Evolutionary conservation across 2,797 vertebrate genomes (phyloP).

Genomic region (Falco cherrug): DNA sequence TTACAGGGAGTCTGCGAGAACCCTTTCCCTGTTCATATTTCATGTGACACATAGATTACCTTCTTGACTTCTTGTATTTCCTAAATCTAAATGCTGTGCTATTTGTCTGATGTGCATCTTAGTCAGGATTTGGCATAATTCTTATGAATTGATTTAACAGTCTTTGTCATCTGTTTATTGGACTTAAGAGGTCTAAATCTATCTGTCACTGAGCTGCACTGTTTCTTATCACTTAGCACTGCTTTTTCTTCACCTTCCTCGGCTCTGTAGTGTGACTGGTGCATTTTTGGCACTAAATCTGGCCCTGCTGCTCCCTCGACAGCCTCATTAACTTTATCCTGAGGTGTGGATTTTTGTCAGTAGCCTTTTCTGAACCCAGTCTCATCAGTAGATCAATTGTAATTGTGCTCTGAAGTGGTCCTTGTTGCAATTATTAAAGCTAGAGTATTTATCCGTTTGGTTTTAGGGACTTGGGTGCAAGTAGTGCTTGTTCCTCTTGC

Average conservation of each 20-base stretch:
- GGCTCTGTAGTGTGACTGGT: not conserved
- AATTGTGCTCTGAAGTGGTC: slow-evolving; percentile 6
- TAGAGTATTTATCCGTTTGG: not conserved
- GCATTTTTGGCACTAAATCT: slow-evolving; percentile 66
- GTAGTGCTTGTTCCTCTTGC: slow-evolving; percentile 18
- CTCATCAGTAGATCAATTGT: slow-evolving; percentile 44
- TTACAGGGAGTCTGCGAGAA: not conserved
- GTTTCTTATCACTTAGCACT: not conserved
- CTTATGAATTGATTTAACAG: slow-evolving; percentile 28
- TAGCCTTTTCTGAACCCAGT: slow-evolving; percentile 57
- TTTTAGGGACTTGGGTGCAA: not conserved
- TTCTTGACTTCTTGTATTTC: slow-evolving; percentile 18
- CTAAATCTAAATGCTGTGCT: not conserved
- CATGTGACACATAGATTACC: not conserved
- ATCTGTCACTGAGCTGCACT: not conserved
- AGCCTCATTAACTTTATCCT: slow-evolving; percentile 67
- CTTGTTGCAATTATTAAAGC: slow-evolving; percentile 9
- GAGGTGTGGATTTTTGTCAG: slow-evolving; percentile 48
- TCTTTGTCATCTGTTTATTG: slow-evolving; percentile 2
- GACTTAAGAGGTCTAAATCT: slow-evolving; percentile 13
- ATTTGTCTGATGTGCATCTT: not conserved
- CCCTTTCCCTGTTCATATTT: slow-evolving; percentile 28
- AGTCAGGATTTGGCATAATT: slow-evolving; percentile 39
- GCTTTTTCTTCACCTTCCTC: not conserved
- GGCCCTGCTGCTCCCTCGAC: slow-evolving; percentile 42